Conservation (phyloP, 37 sponge, comb jelly and placozoan genomes). For the Ephydatia muelleri region DNA sequence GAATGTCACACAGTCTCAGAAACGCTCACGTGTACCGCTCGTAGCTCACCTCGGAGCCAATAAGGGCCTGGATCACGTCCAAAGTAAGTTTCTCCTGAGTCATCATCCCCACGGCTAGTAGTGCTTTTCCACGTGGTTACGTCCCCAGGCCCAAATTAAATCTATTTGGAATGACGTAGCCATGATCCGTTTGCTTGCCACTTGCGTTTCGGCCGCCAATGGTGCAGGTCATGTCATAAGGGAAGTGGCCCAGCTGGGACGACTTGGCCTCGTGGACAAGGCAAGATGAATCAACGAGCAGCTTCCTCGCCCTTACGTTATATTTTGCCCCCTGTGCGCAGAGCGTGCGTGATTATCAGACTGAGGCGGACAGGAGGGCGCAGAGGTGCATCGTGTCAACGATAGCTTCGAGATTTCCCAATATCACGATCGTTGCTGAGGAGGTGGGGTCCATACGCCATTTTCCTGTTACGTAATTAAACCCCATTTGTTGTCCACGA, state of each 20-base stretch:
- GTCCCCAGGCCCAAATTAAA: neutral
- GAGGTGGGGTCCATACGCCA: conserved; percentile 49
- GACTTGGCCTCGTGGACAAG: conserved; percentile 82
- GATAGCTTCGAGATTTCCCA: conserved; percentile 68
- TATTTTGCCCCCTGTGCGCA: neutral
- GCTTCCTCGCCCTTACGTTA: neutral
- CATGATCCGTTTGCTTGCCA: conserved; percentile 79
- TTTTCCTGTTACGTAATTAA: no score
- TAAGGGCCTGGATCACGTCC: conserved; percentile 30
- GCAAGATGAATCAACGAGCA: conserved; percentile 23
- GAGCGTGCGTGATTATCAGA: conserved; percentile 89
- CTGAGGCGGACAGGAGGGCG: conserved; percentile 90
- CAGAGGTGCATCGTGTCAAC: conserved; percentile 82
- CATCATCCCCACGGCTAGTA: no score
- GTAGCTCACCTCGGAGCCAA: conserved; percentile 50
- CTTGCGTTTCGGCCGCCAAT: conserved; percentile 74
- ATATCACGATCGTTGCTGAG: conserved; percentile 77
- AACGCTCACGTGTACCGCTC: neutral
- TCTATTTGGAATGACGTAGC: neutral
- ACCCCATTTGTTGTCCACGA: no score
- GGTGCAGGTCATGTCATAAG: conserved; percentile 79
- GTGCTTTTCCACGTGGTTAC: no score
- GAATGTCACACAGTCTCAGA: no score
- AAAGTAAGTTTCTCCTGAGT: no score
- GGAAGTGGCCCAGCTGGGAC: conserved; percentile 66